A percentile compares a stretch with the other conserved stretches of the same genome.
phyloP scores from a whole-genome alignment of 2,888 invertebrate genomes.

The Byasa hedistus region DNA sequence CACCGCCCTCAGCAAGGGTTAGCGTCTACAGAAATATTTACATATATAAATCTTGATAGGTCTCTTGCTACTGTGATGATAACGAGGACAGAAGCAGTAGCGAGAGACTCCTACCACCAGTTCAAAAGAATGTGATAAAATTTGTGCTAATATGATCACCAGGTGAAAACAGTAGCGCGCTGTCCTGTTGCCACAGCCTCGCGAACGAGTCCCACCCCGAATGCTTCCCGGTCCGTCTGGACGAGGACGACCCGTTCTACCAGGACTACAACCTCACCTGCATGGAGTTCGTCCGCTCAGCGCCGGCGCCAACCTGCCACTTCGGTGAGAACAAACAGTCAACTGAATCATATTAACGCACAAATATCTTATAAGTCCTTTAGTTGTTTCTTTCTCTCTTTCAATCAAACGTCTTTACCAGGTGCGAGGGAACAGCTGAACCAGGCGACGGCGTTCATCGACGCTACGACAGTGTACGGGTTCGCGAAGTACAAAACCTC shows the following conservation, averaged over 20 bases:
- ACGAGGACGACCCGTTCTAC: conserved; percentile 84
- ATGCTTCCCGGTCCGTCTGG: conserved; percentile 88
- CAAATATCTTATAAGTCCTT: neutral
- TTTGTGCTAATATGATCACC: conserved; percentile 12
- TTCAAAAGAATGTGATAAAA: too few species aligned
- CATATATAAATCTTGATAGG: too few species aligned
- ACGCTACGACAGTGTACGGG: conserved; percentile 92
- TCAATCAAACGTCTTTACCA: conserved; percentile 37
- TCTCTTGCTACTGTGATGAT: too few species aligned
- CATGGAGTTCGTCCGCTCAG: conserved; percentile 92
- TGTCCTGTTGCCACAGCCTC: conserved; percentile 86
- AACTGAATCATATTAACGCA: neutral
- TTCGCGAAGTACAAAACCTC: conserved; percentile 72
- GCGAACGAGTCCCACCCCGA: conserved; percentile 82
- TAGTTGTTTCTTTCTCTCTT: conserved; percentile 5
- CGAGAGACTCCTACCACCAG: too few species aligned
- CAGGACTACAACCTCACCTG: conserved; percentile 84
- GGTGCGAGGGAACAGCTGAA: conserved; percentile 91
- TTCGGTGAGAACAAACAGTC: conserved; percentile 74
- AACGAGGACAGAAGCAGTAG: too few species aligned
- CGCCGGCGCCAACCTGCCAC: conserved; percentile 87
- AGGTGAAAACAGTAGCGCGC: conserved; percentile 83
- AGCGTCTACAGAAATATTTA: neutral
- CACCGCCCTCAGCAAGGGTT: conserved; percentile 87
- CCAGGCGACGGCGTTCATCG: conserved; percentile 91